Conservation (phyloP, 1,140 invertebrate genomes). For the Hormaphis cornu region DNA sequence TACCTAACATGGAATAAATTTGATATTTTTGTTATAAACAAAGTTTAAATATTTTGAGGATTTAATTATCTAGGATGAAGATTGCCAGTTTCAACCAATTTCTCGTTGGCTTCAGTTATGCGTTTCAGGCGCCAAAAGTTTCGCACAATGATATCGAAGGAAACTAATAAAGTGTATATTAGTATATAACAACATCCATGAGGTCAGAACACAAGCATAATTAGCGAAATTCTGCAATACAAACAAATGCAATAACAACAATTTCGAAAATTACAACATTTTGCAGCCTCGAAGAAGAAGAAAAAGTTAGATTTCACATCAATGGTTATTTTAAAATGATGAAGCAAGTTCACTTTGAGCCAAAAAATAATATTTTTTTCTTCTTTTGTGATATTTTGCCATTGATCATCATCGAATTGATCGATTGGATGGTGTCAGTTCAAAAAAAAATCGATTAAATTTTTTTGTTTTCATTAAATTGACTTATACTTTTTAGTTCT, state of each 20-base stretch:
- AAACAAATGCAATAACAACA: constrained; percentile 7
- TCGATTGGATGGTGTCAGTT: too few relatives aligned
- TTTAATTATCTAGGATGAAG: background rate
- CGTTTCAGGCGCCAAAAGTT: constrained; percentile 1
- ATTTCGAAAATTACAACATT: background rate
- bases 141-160: constrained; percentile 7
- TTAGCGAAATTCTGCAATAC: background rate
- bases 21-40: background rate
- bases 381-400: too few relatives aligned
- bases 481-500: too few relatives aligned
- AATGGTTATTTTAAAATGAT: background rate
- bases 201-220: background rate
- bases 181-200: constrained; percentile 13
- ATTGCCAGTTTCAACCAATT: background rate
- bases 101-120: background rate
- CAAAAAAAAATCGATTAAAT: too few relatives aligned
- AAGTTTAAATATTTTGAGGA: background rate
- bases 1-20: background rate
- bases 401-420: too few relatives aligned
- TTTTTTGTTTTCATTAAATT: too few relatives aligned
- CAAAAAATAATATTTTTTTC: too few relatives aligned
- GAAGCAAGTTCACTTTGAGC: too few relatives aligned
- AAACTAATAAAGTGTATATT: constrained; percentile 28
- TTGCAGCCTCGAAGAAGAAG: background rate
- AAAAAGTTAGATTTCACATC: background rate